Evolutionary conservation across 2,888 invertebrate genomes (phyloP), one percentile per base, ranked within the genome.

Genomic region (Hydrotaea diabolus): DNA sequence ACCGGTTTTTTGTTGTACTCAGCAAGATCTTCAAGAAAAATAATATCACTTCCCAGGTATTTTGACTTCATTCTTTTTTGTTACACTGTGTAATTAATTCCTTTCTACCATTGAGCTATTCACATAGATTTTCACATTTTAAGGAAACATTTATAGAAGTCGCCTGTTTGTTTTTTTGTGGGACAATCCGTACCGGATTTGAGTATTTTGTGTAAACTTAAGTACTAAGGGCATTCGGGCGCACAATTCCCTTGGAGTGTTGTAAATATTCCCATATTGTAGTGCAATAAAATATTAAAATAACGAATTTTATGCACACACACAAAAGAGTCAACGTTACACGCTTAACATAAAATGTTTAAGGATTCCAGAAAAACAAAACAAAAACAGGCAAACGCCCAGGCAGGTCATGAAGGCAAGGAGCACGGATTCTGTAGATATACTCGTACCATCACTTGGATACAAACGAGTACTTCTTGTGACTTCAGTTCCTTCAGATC

Each of bases 211-310:
- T 31, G 31, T 31, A 31, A 31, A 7, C 7, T 39, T 3, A 13
- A 9, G 9, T 39, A 39, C 39, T 39, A 1, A 11, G 11, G 13
- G 3, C 13, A 21, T 21, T 55, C 17, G 19, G 17, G 21, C 55
- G 5, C 17, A 55, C 19, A 55, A 21, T 21, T 21, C 7, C 55
- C 19, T 11, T 55, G 21, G 55, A 55, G 55, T 21, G 55, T 55
- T 21, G 19, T 55, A 55, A 55, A 55, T 55, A 21, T 59, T 26
- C 15, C 26, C 59, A 59, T 59, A 23, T 57, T 57, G 59, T 59
- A 26, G 59, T 23, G 26, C 59, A 59, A 59, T 59, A 23, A 59
- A 59, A 59, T 59, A 59, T 59, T 59, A 59, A 26, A 26, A 59
- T 13, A 26, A 26, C 17, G n/a, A n/a, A 57, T 19, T 57, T 9